phyloP scores from a whole-genome alignment of 2,113 vertebrate genomes.

The Scomber japonicus region DNA sequence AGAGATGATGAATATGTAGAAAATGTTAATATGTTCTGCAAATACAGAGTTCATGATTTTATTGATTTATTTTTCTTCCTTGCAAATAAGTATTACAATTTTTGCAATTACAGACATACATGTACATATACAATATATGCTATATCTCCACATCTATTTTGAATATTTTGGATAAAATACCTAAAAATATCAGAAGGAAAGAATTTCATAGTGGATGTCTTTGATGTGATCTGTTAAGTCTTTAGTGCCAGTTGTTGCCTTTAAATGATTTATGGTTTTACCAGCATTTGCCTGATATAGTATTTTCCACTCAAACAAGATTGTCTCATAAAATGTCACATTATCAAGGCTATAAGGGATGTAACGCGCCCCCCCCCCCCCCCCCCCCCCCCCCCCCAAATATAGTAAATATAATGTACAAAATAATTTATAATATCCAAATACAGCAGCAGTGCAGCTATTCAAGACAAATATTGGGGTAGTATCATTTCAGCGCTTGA shows the following conservation, averaged over 20 bases:
- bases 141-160: neutral
- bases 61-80: neutral
- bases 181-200: too few species aligned
- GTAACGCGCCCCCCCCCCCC: too few species aligned
- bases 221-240: too few species aligned
- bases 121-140: neutral
- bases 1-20: conserved; percentile 4
- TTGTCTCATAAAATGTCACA: neutral
- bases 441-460: neutral
- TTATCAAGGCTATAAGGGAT: neutral
- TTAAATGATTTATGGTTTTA: neutral
- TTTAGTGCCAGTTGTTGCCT: neutral
- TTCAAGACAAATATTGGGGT: neutral
- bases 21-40: neutral
- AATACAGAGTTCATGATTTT: conserved; percentile 3
- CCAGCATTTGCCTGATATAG: neutral
- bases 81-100: conserved; percentile 2
- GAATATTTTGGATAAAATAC: too few species aligned
- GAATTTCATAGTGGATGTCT: neutral
- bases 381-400: neutral
- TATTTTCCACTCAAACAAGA: neutral
- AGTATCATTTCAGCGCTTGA: neutral
- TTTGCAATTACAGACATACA: neutral
- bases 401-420: neutral
- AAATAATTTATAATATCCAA: too few species aligned